Evolutionary conservation across 2,113 vertebrate genomes (phyloP), one percentile per base, ranked within the genome.

Genomic region (Cnemophilus loriae): DNA sequence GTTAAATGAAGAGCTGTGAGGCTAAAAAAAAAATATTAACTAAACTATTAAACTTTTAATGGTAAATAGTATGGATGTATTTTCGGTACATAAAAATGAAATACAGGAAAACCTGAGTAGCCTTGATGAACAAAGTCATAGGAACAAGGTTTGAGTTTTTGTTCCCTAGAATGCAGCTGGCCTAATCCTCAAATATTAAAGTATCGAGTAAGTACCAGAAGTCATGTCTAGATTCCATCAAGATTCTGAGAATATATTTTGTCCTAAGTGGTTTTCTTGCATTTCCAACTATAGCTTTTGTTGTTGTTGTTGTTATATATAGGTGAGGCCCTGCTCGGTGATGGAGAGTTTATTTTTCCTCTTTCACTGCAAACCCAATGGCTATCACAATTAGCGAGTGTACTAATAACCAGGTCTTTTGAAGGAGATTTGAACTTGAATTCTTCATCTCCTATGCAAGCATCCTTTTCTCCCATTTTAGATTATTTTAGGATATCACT

Each of bases 271-370:
- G 13, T 87, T 82, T 61, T 56, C 50, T 33, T 87, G 7, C 24
- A 33, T 78, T 81, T 63, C 15, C 22, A 61, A 69, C 52, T 23
- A 13, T 5, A 55, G 16, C 9, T 35, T 16, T 4, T 3, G n/a
- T 50, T 39, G 42, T 23, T 9, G 8, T 39, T 22, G 39, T 46
- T 21, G 59, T 46, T 67, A 7, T 50, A 4, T 46, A 14, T 13
- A 15, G 7, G 9, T 49, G 20, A 73, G 35, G 14, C 12, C 22
- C 47, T 4, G 0, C 3, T 67, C 32, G 61, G 0, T 37, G 35
- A 32, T 7, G 28, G 23, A 49, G 13, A 64, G 7, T 42, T 82
- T 70, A 18, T 20, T 55, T 89, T 71, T 75, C 13, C 6, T 5
- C 5, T 49, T 57, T 80, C 37, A n/a, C 23, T 86, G 33, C 28